phyloP scores from a whole-genome alignment of 2,113 vertebrate species.

The Equus quagga region DNA sequence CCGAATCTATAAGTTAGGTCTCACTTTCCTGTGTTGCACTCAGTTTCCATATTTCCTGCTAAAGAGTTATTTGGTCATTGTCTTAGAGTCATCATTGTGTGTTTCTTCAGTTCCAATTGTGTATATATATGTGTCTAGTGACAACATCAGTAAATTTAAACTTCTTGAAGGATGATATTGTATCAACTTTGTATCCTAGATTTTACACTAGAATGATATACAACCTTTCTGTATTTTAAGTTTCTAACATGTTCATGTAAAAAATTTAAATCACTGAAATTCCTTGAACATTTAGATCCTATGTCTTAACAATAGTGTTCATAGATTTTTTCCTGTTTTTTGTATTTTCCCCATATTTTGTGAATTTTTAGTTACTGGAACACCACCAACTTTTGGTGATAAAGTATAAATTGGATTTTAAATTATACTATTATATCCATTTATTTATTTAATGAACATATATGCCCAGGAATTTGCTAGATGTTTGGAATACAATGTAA shows the following conservation, averaged over 20 bases:
- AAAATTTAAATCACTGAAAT: not conserved
- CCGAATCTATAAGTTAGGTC: not conserved
- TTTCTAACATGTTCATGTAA: not conserved
- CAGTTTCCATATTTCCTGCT: not conserved
- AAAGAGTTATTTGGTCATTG: not conserved
- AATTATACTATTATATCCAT: not conserved
- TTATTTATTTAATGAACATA: not conserved
- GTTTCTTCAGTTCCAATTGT: not conserved
- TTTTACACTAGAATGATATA: not conserved
- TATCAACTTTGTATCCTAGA: not conserved
- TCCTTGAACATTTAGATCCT: not conserved
- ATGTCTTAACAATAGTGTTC: not conserved
- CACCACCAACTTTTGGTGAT: not conserved
- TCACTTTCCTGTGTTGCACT: not conserved
- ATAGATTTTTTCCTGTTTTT: not conserved
- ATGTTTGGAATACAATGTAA: not conserved
- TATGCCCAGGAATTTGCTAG: not conserved
- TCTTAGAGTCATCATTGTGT: not conserved
- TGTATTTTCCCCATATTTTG: not conserved
- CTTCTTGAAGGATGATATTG: not conserved
- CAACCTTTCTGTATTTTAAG: not conserved
- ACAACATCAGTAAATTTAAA: slow-evolving; percentile 16
- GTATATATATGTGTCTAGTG: not conserved
- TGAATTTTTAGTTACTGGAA: not conserved
- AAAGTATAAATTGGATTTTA: not conserved